Evolutionary conservation across 2,113 vertebrate genomes (phyloP).

Genomic region (Cephalopholis sonnerati): DNA sequence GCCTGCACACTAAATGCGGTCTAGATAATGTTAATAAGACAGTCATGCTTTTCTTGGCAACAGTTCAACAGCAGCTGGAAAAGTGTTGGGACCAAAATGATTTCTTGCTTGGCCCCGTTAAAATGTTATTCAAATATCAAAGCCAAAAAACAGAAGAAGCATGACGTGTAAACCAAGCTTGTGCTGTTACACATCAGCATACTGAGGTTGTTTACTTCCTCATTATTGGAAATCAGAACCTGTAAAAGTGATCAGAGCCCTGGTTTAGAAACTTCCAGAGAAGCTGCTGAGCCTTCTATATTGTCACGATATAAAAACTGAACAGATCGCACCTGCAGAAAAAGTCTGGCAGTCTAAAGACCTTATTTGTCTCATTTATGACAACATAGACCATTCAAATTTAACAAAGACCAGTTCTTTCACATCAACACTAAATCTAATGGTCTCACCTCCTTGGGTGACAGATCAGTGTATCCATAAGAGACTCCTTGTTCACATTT

Average conservation of each 20-base stretch:
- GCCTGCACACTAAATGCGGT: conserved; percentile 24
- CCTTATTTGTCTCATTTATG: background rate
- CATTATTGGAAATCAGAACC: conserved; percentile 29
- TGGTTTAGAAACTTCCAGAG: background rate
- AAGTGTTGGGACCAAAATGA: conserved; percentile 20
- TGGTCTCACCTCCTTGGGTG: no score
- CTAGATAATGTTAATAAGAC: conserved; percentile 49
- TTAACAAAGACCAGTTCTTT: background rate
- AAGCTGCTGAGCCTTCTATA: background rate
- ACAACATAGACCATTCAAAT: background rate
- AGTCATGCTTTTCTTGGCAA: conserved; percentile 53
- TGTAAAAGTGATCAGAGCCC: conserved; percentile 16
- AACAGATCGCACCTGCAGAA: background rate
- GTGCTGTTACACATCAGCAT: conserved; percentile 13
- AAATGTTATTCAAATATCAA: conserved; percentile 31
- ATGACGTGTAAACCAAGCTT: background rate
- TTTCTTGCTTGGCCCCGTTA: conserved; percentile 10
- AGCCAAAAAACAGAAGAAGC: conserved; percentile 23
- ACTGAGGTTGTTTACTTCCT: conserved; percentile 21
- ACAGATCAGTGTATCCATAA: background rate
- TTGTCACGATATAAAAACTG: background rate
- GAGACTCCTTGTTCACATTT: background rate
- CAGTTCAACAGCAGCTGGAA: conserved; percentile 46
- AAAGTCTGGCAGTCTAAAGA: background rate
- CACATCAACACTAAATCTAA: no score